These are phyloP conservation scores for Helostoma temminkii DNA, from an alignment of 2,797 vertebrate species.

Conservation along the genomic window DNA sequence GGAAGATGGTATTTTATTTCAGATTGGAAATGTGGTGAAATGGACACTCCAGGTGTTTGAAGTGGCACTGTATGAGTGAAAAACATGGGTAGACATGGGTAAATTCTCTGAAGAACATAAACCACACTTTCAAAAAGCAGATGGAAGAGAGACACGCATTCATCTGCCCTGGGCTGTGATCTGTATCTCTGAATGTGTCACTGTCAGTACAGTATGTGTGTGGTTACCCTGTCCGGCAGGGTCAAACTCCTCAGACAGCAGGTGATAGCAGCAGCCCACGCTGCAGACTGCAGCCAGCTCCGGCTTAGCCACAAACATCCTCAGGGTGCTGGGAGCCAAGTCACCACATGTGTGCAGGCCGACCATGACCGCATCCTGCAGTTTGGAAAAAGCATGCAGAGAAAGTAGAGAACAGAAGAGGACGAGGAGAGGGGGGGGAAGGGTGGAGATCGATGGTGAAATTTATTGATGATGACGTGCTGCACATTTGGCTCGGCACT, in stretches of 20 bases:
- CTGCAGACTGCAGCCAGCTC: slow-evolving; percentile 94
- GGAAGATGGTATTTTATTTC: slow-evolving; percentile 22
- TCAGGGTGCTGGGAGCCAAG: slow-evolving; percentile 88
- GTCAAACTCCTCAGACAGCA: slow-evolving; percentile 84
- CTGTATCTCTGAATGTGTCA: not conserved
- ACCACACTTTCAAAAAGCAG: slow-evolving; percentile 29
- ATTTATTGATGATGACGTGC: slow-evolving; percentile 61
- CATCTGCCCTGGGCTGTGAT: slow-evolving; percentile 9
- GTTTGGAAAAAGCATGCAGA: slow-evolving; percentile 13
- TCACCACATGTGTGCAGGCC: slow-evolving; percentile 98
- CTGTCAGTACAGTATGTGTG: slow-evolving; percentile 1
- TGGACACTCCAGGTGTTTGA: slow-evolving; percentile 40
- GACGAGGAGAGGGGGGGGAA: not conserved
- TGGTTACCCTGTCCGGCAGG: slow-evolving; percentile 80
- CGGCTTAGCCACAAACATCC: slow-evolving; percentile 90
- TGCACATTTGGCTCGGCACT: slow-evolving; percentile 48
- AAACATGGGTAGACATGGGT: not conserved
- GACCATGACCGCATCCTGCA: slow-evolving; percentile 92
- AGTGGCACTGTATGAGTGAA: slow-evolving; percentile 6
- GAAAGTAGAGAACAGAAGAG: slow-evolving; percentile 12
- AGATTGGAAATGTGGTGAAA: slow-evolving; percentile 22
- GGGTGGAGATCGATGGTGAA: slow-evolving; percentile 52
- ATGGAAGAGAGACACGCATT: slow-evolving; percentile 2
- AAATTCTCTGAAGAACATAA: slow-evolving; percentile 14
- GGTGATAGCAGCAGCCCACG: slow-evolving; percentile 98